phyloP scores from a whole-genome alignment of 2,888 invertebrate genomes.

The Andrena minutula region DNA sequence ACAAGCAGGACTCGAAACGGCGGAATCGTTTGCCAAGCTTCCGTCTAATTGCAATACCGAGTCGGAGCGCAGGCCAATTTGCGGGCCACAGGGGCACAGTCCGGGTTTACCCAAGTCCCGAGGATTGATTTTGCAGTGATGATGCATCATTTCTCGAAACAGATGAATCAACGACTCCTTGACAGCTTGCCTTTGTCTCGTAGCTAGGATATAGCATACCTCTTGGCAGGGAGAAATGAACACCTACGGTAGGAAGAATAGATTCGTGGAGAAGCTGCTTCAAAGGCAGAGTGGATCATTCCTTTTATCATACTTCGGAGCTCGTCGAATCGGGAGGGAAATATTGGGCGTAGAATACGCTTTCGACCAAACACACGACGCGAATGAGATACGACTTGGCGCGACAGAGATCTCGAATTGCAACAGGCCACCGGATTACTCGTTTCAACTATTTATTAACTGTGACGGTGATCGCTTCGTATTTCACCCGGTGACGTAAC shows the following conservation, averaged over 20 bases:
- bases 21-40: conserved; percentile 15
- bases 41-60: conserved; percentile 43
- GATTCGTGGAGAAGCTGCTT: not conserved
- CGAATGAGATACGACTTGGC: conserved; percentile 55
- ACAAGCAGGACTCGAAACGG: not conserved
- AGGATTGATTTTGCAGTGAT: conserved; percentile 45
- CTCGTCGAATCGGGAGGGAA: not conserved
- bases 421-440: conserved; percentile 44
- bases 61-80: conserved; percentile 35
- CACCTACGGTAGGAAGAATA: not conserved
- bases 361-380: not conserved
- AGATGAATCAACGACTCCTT: conserved; percentile 68
- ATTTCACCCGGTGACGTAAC: conserved; percentile 38
- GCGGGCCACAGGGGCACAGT: conserved; percentile 29
- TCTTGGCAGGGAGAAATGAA: not conserved
- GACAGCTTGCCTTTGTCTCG: conserved; percentile 69
- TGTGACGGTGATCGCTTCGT: conserved; percentile 46
- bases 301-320: too few species aligned
- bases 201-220: conserved; percentile 1
- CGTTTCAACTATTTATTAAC: conserved; percentile 64
- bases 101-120: conserved; percentile 32
- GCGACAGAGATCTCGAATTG: conserved; percentile 40
- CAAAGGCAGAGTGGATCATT: not conserved
- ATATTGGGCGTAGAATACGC: not conserved
- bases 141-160: conserved; percentile 67